Base-by-base conservation (phyloP, 2,797 vertebrate species). In the Synaphobranchus kaupii region DNA sequence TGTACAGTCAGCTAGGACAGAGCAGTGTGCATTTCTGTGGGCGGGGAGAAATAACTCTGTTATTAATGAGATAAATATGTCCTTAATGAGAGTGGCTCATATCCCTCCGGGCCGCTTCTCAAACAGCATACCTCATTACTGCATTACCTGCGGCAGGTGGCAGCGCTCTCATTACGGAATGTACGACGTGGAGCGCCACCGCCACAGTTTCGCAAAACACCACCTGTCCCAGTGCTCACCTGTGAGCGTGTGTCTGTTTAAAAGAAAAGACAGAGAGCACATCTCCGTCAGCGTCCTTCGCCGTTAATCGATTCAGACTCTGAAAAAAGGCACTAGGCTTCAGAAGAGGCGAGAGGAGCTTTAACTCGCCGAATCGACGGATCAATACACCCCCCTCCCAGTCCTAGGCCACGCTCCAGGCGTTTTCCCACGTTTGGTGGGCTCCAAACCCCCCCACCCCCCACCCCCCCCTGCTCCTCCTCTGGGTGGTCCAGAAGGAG, bases 371-470 rank as follows among this genome's bases (percentile, higher is more conserved):
- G 90, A 91, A 93, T 91, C 88, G 89, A 85, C 90, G 88, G 90
- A 95, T 95, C 94, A 92, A 93, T 95, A 94, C 48, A 3, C 86
- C 92, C 87, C 92, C 92, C 90, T 0, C 60, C 92, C 91, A 89
- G 92, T 92, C 91, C 90, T 85, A 91, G 91, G 91, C 91, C 89
- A 86, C 89, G 92, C 93, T 93, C 90, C 86, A 94, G 94, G 94
- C 94, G 84, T 85, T 94, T 94, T 94, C 93, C 93, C 92, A 94
- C 91, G 92, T 92, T 93, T 91, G 31, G 7, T 6, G 0, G 15
- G 28, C 28, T 34, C 34, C 34, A 93, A 91, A 90, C 92, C 95
- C 78, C 93, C 92, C 89, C 88, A 3, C 0, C 89, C 91, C 48
- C 48, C n/a, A 52, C 50, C 22, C 22, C 73, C 9, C 25, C 58